These are phyloP conservation scores for Ashinkailepas kermadecensis DNA, from an alignment of 2,888 invertebrate genomes.

Conservation along the genomic window DNA sequence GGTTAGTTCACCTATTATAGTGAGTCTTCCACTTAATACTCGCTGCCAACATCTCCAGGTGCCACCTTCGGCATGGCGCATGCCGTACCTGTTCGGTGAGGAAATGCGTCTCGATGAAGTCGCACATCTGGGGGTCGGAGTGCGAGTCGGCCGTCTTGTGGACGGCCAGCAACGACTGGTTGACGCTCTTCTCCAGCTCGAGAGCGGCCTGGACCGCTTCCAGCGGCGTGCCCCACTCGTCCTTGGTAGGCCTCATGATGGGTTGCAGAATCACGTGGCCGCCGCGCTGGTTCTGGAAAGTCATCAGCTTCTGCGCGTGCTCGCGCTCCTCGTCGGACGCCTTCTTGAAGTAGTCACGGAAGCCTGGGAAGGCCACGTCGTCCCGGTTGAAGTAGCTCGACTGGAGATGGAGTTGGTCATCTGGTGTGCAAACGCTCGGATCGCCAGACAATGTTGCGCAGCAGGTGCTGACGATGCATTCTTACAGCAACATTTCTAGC, in stretches of 20 bases:
- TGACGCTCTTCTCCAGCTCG: slow-evolving; percentile 67
- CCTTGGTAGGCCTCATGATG: slow-evolving; percentile 53
- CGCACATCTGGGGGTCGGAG: slow-evolving; percentile 47
- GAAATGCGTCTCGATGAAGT: slow-evolving; percentile 50
- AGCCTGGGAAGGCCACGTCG: slow-evolving; percentile 64
- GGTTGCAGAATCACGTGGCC: slow-evolving; percentile 59
- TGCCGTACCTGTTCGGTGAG: slow-evolving; percentile 49
- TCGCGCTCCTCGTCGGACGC: slow-evolving; percentile 69
- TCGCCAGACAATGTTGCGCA: too few relatives aligned
- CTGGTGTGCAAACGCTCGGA: too few relatives aligned
- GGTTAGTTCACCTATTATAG: too few relatives aligned
- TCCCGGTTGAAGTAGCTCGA: slow-evolving; percentile 71
- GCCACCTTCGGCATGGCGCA: too few relatives aligned
- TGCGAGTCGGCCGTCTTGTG: slow-evolving; percentile 45
- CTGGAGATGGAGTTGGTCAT: slow-evolving; percentile 42
- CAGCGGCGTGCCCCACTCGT: slow-evolving; percentile 59
- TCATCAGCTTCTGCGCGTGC: slow-evolving; percentile 61
- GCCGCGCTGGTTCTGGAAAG: slow-evolving; percentile 61
- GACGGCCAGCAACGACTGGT: slow-evolving; percentile 50
- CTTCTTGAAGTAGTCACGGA: slow-evolving; percentile 63
- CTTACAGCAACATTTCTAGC: too few relatives aligned
- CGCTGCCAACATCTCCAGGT: too few relatives aligned
- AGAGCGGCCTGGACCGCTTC: slow-evolving; percentile 66
- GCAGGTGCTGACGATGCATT: too few relatives aligned
- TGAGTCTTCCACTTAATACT: too few relatives aligned